phyloP scores from a whole-genome alignment of 2,113 vertebrate species.

The Hippopotamus amphibius region DNA sequence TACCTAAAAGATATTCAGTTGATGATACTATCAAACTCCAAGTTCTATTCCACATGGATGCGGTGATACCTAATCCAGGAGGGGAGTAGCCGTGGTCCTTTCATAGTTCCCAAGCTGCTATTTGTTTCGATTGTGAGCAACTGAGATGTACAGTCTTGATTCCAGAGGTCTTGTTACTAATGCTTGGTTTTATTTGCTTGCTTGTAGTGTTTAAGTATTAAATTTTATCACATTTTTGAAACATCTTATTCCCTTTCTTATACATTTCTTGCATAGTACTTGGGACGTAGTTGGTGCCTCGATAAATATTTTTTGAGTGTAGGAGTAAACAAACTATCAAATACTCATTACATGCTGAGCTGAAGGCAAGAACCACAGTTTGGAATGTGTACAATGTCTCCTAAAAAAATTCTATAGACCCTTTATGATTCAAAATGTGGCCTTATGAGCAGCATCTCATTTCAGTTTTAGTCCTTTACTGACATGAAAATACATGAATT shows the following conservation, averaged over 20 bases:
- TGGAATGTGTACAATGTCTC: not conserved
- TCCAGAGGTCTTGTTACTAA: not conserved
- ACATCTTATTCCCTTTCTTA: not conserved
- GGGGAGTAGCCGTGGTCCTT: no score
- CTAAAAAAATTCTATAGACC: not conserved
- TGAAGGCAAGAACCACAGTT: not conserved
- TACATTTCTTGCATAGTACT: not conserved
- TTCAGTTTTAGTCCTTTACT: not conserved
- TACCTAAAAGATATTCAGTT: not conserved
- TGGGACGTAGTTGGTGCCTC: not conserved
- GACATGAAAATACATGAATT: not conserved
- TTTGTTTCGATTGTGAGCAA: not conserved
- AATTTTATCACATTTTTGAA: not conserved
- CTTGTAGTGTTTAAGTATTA: not conserved
- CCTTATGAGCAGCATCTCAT: not conserved
- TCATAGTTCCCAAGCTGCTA: not conserved
- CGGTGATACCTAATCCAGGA: not conserved
- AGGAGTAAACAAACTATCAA: not conserved
- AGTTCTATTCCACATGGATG: not conserved
- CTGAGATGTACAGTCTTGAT: not conserved
- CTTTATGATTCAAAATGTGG: not conserved
- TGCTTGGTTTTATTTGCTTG: not conserved
- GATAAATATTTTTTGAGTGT: not conserved
- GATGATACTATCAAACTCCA: not conserved
- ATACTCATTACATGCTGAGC: not conserved